These are phyloP conservation scores for Saccostrea glomerata DNA, from an alignment of 1,140 invertebrate species.

Conservation along the genomic window DNA sequence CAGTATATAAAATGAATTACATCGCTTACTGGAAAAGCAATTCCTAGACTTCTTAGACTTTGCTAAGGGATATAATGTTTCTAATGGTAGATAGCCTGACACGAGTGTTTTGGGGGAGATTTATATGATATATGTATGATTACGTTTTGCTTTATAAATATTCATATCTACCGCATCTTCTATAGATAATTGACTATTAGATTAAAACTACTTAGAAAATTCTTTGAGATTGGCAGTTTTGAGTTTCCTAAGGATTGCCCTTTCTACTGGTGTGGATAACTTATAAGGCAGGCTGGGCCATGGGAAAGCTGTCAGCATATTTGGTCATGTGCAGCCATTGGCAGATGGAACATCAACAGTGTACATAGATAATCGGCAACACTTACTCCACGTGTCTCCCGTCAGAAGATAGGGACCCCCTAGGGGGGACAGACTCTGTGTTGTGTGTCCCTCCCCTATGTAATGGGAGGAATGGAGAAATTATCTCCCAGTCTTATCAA, in stretches of 20 bases:
- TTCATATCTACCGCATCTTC: not conserved
- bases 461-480: not conserved
- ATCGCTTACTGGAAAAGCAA: not conserved
- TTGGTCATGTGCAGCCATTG: slow-evolving; percentile 29
- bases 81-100: not conserved
- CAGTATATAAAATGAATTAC: not conserved
- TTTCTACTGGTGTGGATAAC: not conserved
- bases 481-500: not conserved
- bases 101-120: not conserved
- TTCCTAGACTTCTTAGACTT: not conserved
- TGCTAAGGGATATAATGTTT: not conserved
- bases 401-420: slow-evolving; percentile 12
- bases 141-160: slow-evolving; percentile 23
- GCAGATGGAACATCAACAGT: slow-evolving; percentile 35
- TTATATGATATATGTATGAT: not conserved
- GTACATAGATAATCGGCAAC: slow-evolving; percentile 10
- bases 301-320: slow-evolving; percentile 32
- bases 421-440: not conserved
- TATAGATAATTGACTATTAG: not conserved
- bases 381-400: slow-evolving; percentile 18
- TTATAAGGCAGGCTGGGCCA: slow-evolving; percentile 18
- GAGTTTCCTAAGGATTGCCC: not conserved
- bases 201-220: not conserved
- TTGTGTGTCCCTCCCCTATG: not conserved
- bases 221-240: not conserved